Conservation (phyloP, 2,113 vertebrate species). For the Bufo bufo region DNA sequence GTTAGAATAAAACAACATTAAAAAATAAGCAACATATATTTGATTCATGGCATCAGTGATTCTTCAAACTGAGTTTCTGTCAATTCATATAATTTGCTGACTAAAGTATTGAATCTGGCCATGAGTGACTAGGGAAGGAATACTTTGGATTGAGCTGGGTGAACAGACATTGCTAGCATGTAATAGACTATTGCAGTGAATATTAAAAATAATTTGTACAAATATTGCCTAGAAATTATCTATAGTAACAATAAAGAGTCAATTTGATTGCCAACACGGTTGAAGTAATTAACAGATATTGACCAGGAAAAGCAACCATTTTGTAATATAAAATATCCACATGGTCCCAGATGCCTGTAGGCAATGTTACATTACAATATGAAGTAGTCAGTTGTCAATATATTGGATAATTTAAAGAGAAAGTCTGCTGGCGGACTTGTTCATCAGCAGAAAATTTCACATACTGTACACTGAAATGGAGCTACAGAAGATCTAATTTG, state of each 20-base stretch:
- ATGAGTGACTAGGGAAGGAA: not conserved
- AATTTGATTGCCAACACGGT: not conserved
- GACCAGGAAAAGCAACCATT: not conserved
- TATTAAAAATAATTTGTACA: not conserved
- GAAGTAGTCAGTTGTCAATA: not conserved
- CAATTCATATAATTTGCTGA: not conserved
- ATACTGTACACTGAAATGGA: not conserved
- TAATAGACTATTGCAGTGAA: not conserved
- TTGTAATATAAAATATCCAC: not conserved
- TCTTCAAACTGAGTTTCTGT: not conserved
- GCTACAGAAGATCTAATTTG: not conserved
- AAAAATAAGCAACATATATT: not conserved
- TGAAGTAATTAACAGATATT: not conserved
- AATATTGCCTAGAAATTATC: not conserved
- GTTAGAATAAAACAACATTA: not conserved
- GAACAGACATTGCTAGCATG: not conserved
- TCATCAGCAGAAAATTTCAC: not conserved
- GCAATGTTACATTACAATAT: not conserved
- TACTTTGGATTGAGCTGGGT: not conserved
- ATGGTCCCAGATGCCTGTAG: not conserved
- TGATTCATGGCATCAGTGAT: not conserved
- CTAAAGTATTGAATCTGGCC: not conserved
- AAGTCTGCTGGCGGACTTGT: not conserved
- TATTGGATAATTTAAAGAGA: not conserved
- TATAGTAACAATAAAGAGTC: not conserved